Percentiles rank a stretch among this genome's conserved stretches.
Conservation (phyloP, 2,888 invertebrate species). For the Aleiodes alternator region DNA sequence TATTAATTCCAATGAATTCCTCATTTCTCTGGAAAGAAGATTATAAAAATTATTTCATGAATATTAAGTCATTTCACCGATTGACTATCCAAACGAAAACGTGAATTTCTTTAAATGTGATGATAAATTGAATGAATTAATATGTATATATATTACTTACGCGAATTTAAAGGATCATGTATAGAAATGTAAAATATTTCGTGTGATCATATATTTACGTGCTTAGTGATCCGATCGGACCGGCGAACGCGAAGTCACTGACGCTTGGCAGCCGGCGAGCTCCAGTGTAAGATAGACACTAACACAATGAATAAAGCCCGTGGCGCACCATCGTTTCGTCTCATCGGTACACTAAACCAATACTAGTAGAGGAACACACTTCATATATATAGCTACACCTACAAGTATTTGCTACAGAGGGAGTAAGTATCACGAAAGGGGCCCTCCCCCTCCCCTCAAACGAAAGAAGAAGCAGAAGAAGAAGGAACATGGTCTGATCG, state of each 20-base stretch:
- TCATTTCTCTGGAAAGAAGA: conserved; percentile 22
- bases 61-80: not conserved
- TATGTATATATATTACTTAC: conserved; percentile 8
- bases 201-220: conserved; percentile 52
- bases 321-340: conserved; percentile 41
- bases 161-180: not conserved
- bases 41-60: no score
- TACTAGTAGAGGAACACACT: not conserved
- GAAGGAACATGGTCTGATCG: conserved; percentile 22
- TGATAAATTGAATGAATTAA: no score
- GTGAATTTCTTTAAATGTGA: not conserved
- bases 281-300: conserved; percentile 66
- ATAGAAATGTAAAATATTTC: not conserved
- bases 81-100: not conserved
- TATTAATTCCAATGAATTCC: conserved; percentile 12
- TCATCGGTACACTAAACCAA: conserved; percentile 10
- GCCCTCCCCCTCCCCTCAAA: not conserved
- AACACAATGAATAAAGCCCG: conserved; percentile 48
- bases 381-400: not conserved
- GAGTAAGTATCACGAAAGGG: conserved; percentile 22
- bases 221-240: conserved; percentile 68
- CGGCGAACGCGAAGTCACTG: conserved; percentile 74
- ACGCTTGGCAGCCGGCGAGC: conserved; percentile 71
- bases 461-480: conserved; percentile 11
- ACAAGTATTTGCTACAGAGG: conserved; percentile 5